Evolutionary conservation across 1,140 invertebrate genomes (phyloP), one percentile per base, ranked within the genome.

Genomic region (Heliconius congener): DNA sequence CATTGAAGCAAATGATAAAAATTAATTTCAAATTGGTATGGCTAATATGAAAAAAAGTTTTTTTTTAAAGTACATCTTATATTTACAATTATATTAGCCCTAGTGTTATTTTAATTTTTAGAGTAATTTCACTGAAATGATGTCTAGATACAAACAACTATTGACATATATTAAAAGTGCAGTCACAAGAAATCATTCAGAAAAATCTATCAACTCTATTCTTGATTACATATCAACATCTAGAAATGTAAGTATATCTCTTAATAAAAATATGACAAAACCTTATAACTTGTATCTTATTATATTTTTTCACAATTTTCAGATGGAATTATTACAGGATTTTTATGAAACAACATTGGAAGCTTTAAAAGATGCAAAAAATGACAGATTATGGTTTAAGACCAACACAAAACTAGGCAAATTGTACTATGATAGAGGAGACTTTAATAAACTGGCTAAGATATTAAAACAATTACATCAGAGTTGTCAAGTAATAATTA

Each of bases 1-100:
- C 99, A n/a, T 95, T 99, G 1, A 99, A 99, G 94, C 99, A 99
- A 94, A 99, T 99, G 99, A 99, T 99, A 71, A 99, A 99, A 96
- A 99, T 99, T 76, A 99, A 99, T 94, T 99, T 99, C 94, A 99
- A 98, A 96, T 94, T 99, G 96, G 98, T 99, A 95, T 87, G 76
- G 19, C 19, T 30, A 30, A 30, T 30, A 30, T 30, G 30, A 30
- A 30, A 30, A 30, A 30, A 30, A n/a, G 18, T 23, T 66, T 66
- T 1, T 0, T 66, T 1, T 0, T 37, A 37, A 37, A 27, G 4
- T 66, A 66, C 27, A 30, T 4, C 11, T 66, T 23, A 30, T 4
- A 27, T 66, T 57, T 66, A 23, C 11, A 27, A 27, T 3, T 66
- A 27, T 6, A 66, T 30, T 66, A 60, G 8, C 9, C n/a, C 23